Percentiles rank a stretch among this genome's conserved stretches.
phyloP scores from a whole-genome alignment of 1,140 invertebrate genomes.

The Pseudoatta argentina region DNA sequence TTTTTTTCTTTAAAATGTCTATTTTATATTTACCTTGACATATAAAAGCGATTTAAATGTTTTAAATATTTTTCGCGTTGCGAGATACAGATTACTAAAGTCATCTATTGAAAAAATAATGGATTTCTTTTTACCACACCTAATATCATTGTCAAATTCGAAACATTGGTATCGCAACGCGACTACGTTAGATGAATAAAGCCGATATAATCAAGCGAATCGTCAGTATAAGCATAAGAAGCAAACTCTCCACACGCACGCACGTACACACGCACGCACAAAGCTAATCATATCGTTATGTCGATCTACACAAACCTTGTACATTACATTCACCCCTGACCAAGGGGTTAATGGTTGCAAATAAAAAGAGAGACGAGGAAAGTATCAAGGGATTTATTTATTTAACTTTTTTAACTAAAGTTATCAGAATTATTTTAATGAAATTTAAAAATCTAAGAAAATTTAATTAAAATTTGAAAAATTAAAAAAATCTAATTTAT shows the following conservation, averaged over 20 bases:
- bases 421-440: not conserved
- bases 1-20: not conserved
- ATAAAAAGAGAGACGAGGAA: not conserved
- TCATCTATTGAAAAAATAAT: too few relatives aligned
- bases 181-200: not conserved
- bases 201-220: slow-evolving; percentile 16
- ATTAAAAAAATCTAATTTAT: not conserved
- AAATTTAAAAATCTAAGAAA: not conserved
- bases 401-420: not conserved
- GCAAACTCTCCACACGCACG: not conserved
- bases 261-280: too few relatives aligned
- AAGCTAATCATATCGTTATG: slow-evolving; percentile 9
- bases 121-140: too few relatives aligned
- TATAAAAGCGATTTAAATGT: not conserved
- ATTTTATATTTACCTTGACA: not conserved
- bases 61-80: not conserved
- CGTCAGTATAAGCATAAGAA: not conserved
- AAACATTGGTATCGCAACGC: not conserved
- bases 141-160: not conserved
- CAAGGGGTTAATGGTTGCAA: not conserved
- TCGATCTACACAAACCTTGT: slow-evolving; percentile 27
- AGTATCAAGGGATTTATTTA: not conserved
- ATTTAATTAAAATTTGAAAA: not conserved
- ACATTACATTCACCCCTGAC: not conserved
- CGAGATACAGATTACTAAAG: too few relatives aligned